phyloP scores from a whole-genome alignment of 2,113 vertebrate genomes.

The Cathartes aura region DNA sequence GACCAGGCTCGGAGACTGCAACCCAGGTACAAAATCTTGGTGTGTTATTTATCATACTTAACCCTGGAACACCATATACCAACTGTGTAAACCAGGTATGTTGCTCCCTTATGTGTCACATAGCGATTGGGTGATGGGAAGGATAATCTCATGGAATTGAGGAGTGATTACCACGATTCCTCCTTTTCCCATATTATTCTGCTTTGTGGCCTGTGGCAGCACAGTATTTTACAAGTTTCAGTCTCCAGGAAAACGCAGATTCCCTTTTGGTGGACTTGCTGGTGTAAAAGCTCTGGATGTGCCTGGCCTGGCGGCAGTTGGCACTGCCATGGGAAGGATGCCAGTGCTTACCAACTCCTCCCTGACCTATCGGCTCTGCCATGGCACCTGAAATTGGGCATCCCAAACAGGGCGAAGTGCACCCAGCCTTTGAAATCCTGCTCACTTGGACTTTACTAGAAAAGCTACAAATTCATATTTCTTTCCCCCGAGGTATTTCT shows the following conservation, averaged over 20 bases:
- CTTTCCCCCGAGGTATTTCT: background rate
- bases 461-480: background rate
- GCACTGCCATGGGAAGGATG: background rate
- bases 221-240: background rate
- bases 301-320: background rate
- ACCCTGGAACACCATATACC: background rate
- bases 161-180: background rate
- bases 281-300: background rate
- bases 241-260: background rate
- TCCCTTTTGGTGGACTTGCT: background rate
- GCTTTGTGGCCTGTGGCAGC: background rate
- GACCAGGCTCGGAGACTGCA: background rate
- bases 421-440: background rate
- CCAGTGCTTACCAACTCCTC: background rate
- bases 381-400: background rate
- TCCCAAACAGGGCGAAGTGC: background rate
- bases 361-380: background rate
- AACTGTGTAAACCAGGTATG: background rate
- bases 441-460: background rate
- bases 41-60: background rate
- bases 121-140: rapidly evolving
- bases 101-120: background rate
- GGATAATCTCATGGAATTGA: background rate
- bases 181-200: background rate
- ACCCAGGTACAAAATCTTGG: background rate